Evolutionary conservation across 2,888 invertebrate genomes (phyloP).

Genomic region (Trissolcus japonicus): DNA sequence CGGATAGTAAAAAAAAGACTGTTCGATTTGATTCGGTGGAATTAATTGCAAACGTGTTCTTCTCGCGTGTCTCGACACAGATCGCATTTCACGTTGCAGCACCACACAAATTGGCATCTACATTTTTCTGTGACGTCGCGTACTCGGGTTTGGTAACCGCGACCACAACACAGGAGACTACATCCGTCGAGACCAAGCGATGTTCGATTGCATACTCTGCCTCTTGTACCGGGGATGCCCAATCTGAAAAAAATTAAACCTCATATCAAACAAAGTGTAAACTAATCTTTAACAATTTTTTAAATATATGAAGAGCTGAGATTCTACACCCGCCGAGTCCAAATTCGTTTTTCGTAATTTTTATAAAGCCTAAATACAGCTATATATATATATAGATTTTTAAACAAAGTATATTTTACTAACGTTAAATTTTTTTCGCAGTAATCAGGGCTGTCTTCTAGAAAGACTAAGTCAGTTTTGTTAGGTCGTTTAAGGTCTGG

Average conservation of each 20-base stretch:
- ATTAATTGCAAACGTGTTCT: conserved; percentile 90
- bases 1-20: too few species aligned
- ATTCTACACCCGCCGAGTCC: too few species aligned
- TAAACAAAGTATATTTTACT: conserved; percentile 72
- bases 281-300: not conserved
- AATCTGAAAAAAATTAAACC: conserved; percentile 78
- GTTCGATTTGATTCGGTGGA: conserved; percentile 38
- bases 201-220: conserved; percentile 89
- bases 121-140: conserved; percentile 91
- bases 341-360: not conserved
- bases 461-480: conserved; percentile 92
- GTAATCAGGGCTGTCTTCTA: conserved; percentile 94
- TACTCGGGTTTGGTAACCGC: conserved; percentile 90
- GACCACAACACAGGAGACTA: conserved; percentile 89
- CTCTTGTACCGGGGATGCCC: conserved; percentile 89
- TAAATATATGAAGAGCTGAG: not conserved
- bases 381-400: too few species aligned
- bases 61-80: conserved; percentile 87
- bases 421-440: conserved; percentile 91
- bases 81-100: conserved; percentile 91
- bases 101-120: conserved; percentile 93
- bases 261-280: not conserved
- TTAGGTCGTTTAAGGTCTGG: conserved; percentile 90
- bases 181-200: conserved; percentile 92
- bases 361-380: too few species aligned